These are phyloP conservation scores for Heterochromis multidens DNA, from an alignment of 2,113 vertebrate species.

Conservation along the genomic window DNA sequence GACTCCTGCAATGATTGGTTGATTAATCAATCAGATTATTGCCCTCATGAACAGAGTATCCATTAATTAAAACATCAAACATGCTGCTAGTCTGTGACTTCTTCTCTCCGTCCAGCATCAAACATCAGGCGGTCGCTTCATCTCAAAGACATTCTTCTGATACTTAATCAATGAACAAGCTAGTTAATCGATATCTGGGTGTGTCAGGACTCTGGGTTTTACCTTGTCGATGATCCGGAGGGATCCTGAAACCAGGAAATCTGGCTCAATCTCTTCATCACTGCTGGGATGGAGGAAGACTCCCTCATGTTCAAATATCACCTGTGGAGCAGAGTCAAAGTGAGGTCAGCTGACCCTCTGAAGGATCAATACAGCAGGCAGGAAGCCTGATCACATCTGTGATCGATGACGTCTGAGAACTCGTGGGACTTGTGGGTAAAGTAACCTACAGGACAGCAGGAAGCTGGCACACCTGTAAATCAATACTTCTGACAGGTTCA, in stretches of 20 bases:
- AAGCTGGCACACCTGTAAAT: not conserved
- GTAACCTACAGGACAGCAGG: not conserved
- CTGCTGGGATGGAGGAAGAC: conserved; percentile 88
- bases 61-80: not conserved
- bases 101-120: not conserved
- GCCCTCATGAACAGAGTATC: too few relatives aligned
- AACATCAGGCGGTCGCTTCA: not conserved
- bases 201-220: not conserved
- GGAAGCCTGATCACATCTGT: not conserved
- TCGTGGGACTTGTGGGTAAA: not conserved
- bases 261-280: conserved; percentile 83
- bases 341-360: not conserved
- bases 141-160: not conserved
- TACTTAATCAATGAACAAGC: not conserved
- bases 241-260: conserved; percentile 83
- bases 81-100: not conserved
- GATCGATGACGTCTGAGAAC: not conserved
- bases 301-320: conserved; percentile 91
- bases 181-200: not conserved
- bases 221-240: conserved; percentile 92
- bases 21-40: not conserved
- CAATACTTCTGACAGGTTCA: not conserved
- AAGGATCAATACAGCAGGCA: not conserved
- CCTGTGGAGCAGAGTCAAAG: conserved; percentile 62
- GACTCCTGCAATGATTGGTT: not conserved